These are phyloP conservation scores for Cladorhizidae sp. DNA, from an alignment of 37 sponge, comb jelly and placozoan species.

Conservation along the genomic window DNA sequence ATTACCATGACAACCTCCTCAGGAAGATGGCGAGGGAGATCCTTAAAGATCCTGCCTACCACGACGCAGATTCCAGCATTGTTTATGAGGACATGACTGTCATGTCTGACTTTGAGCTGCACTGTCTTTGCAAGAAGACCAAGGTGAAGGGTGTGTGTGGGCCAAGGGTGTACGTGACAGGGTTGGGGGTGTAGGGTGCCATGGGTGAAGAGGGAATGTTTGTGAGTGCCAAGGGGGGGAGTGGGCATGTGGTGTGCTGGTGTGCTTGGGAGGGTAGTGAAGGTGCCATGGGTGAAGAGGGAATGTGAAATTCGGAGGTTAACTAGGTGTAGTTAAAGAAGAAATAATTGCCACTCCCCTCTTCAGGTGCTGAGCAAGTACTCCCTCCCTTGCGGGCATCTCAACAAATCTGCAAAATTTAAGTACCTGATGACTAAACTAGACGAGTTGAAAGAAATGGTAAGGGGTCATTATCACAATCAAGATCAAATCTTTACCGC, in stretches of 20 bases:
- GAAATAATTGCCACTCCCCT: no score
- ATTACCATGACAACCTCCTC: conserved; percentile 27
- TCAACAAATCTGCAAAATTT: conserved; percentile 23
- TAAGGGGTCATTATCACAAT: neutral
- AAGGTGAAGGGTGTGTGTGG: conserved; percentile 22
- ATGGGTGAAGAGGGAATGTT: neutral
- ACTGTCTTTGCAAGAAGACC: conserved; percentile 28
- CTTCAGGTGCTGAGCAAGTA: neutral
- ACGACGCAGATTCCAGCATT: conserved; percentile 37
- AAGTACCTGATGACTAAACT: conserved; percentile 10
- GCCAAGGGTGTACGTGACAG: no score
- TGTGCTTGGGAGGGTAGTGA: neutral
- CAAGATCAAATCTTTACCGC: no score
- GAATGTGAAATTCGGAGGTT: no score
- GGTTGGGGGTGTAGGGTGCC: no score
- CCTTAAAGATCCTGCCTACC: conserved; percentile 41
- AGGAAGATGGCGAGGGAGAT: conserved; percentile 40
- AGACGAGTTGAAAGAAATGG: conserved; percentile 13
- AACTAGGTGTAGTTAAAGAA: no score
- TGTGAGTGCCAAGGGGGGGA: neutral
- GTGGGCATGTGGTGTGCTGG: neutral
- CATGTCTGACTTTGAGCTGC: conserved; percentile 77
- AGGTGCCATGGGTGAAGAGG: no score
- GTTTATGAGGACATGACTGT: conserved; percentile 66
- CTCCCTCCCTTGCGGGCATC: neutral